Base-by-base conservation (phyloP, 2,113 vertebrate species). In the Piaya cayana region DNA sequence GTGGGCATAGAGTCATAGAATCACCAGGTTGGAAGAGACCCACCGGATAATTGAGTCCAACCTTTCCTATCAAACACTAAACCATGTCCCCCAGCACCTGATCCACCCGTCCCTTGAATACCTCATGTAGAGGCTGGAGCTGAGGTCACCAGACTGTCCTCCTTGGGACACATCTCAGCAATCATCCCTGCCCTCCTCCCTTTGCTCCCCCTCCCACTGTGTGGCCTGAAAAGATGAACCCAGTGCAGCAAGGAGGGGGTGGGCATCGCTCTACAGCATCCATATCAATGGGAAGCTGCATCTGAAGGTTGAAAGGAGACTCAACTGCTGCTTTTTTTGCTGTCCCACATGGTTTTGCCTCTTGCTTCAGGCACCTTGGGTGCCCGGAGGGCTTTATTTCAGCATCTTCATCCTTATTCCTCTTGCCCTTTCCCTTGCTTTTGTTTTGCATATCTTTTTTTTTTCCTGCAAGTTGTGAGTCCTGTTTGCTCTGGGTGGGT, bases 121-220 rank as follows among this genome's bases (percentile, higher is more conserved):
- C n/a, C n/a, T n/a, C n/a, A n/a, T 0, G 1, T 1, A 4, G 68
- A 11, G 45, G 71, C 80, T 70, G 59, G 15, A 21, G 53, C 14
- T 27, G 7, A 37, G 56, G 16, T 63, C 42, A 10, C 15, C 1
- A 8, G 5, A 1, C 30, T 21, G 68, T 82, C 45, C 67, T 58
- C 23, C 12, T 8, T 17, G 22, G 75, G 70, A 18, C 42, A 6
- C 50, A 8, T 70, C 68, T 15, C n/a, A 3, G 29, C 0, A 0
- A 2, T 56, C 1, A 12, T 34, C 72, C 72, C 52, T 84, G 60
- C 32, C 60, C 32, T 78, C 69, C 68, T 60, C 22, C 42, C 67
- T 69, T 21, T 3, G 45, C 71, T 29, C 11, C 32, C 53, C 67
- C 25, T 80, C 76, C 63, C 1, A 5, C 71, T 52, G 63, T 0